phyloP scores from a whole-genome alignment of 2,797 vertebrate species.

The Tadarida brasiliensis region DNA sequence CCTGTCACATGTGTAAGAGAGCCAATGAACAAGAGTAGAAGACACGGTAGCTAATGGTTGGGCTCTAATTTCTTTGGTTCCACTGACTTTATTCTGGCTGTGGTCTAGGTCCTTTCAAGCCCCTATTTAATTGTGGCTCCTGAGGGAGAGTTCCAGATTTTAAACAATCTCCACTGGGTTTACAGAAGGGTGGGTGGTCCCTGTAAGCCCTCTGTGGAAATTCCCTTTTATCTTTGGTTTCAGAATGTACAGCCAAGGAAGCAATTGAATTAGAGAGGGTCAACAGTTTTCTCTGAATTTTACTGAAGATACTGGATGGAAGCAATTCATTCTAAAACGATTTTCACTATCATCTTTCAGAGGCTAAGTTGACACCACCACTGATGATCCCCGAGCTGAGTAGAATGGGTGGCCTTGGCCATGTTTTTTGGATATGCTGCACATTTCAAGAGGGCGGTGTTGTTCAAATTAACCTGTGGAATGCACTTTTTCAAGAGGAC shows the following conservation, averaged over 20 bases:
- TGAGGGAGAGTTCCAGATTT: conserved; percentile 62
- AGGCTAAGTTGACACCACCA: conserved; percentile 48
- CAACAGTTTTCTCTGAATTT: conserved; percentile 60
- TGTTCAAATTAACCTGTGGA: conserved; percentile 44
- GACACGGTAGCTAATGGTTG: neutral
- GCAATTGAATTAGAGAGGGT: conserved; percentile 70
- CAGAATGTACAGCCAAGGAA: conserved; percentile 71
- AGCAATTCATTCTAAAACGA: conserved; percentile 37
- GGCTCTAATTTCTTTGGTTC: conserved; percentile 45
- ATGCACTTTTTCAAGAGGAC: neutral
- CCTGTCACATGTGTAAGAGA: neutral
- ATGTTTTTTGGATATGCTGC: neutral
- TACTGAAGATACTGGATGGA: conserved; percentile 44
- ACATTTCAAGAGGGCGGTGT: conserved; percentile 52
- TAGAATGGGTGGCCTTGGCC: conserved; percentile 50
- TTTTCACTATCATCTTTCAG: conserved; percentile 65
- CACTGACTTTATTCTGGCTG: conserved; percentile 53
- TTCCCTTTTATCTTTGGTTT: conserved; percentile 62
- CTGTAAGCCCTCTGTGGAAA: conserved; percentile 57
- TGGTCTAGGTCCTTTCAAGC: conserved; percentile 58
- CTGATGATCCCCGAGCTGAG: neutral
- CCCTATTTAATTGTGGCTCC: conserved; percentile 58
- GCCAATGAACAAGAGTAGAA: neutral
- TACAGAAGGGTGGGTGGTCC: conserved; percentile 62
- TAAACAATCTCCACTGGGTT: conserved; percentile 46